These are phyloP conservation scores for Drosophila virilis DNA, from an alignment of 1,140 invertebrate species.

Conservation along the genomic window DNA sequence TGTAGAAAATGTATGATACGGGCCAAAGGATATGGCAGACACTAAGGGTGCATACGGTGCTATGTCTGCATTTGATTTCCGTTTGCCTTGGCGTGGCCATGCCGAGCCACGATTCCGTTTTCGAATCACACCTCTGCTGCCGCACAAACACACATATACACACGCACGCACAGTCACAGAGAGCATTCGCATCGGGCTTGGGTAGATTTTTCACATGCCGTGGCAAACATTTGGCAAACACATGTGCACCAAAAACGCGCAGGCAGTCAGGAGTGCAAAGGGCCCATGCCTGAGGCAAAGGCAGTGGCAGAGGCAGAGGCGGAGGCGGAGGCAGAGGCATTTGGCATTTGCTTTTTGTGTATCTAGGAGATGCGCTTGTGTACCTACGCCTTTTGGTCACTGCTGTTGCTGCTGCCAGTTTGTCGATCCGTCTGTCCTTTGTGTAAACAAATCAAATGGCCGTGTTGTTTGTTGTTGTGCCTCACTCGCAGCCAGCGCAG, in stretches of 20 bases:
- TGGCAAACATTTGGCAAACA: slow-evolving; percentile 81
- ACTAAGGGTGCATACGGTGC: slow-evolving; percentile 18
- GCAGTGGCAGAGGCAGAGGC: not conserved
- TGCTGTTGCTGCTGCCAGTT: slow-evolving; percentile 48
- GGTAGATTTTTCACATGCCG: slow-evolving; percentile 78
- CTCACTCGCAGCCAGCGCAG: slow-evolving; percentile 36
- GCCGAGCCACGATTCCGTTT: slow-evolving; percentile 28
- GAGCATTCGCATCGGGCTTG: slow-evolving; percentile 36
- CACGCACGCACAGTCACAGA: slow-evolving; percentile 1
- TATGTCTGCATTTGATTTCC: slow-evolving; percentile 79
- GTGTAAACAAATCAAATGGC: slow-evolving; percentile 77
- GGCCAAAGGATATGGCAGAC: slow-evolving; percentile 25
- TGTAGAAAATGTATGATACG: slow-evolving; percentile 55
- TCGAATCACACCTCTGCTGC: slow-evolving; percentile 56
- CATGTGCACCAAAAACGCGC: slow-evolving; percentile 62
- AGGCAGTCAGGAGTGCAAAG: slow-evolving; percentile 37
- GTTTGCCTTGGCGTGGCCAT: slow-evolving; percentile 52
- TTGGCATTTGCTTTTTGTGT: slow-evolving; percentile 23
- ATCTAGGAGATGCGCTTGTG: slow-evolving; percentile 66
- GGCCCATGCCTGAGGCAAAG: slow-evolving; percentile 7
- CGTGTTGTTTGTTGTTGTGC: slow-evolving; percentile 65
- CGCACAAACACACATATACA: slow-evolving; percentile 44
- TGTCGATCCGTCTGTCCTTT: slow-evolving; percentile 43
- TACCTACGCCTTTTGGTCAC: slow-evolving; percentile 79
- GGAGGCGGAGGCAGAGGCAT: slow-evolving; percentile 10